Conservation (phyloP, 2,888 invertebrate species). For the Cheilosia variabilis region DNA sequence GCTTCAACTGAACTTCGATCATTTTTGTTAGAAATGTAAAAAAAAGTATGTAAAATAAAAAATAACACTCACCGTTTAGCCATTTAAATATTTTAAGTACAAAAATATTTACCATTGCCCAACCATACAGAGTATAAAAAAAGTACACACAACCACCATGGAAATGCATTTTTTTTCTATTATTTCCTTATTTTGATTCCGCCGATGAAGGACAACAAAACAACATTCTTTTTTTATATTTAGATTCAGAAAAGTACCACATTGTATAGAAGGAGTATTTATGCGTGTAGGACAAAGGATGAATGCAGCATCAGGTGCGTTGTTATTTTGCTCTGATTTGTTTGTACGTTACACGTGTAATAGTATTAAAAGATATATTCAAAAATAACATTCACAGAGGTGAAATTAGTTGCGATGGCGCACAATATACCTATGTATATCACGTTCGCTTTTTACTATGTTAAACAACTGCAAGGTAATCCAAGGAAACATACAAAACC, state of each 20-base stretch:
- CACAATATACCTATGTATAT: slow-evolving; percentile 38
- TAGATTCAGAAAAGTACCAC: slow-evolving; percentile 60
- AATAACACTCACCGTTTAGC: slow-evolving; percentile 84
- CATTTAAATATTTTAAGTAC: slow-evolving; percentile 79
- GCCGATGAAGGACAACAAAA: slow-evolving; percentile 70
- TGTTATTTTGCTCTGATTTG: slow-evolving; percentile 59
- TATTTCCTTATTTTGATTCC: slow-evolving; percentile 45
- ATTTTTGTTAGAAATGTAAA: slow-evolving; percentile 57
- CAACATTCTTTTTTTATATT: slow-evolving; percentile 49
- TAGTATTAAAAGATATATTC: slow-evolving; percentile 30
- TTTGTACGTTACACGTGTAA: slow-evolving; percentile 52
- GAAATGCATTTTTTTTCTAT: slow-evolving; percentile 62
- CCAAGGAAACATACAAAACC: slow-evolving; percentile 67
- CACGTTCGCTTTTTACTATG: slow-evolving; percentile 45
- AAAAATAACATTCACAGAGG: slow-evolving; percentile 58
- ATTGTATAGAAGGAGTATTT: slow-evolving; percentile 58
- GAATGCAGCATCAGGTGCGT: slow-evolving; percentile 65
- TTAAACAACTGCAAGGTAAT: slow-evolving; percentile 57
- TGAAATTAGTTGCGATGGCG: slow-evolving; percentile 68
- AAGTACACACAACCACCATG: slow-evolving; percentile 72
- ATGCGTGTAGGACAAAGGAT: slow-evolving; percentile 67
- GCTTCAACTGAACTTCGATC: slow-evolving; percentile 35
- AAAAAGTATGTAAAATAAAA: slow-evolving; percentile 44
- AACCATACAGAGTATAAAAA: slow-evolving; percentile 79
- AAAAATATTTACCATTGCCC: slow-evolving; percentile 82